A percentile compares a stretch with the other conserved stretches of the same genome.
phyloP scores from a whole-genome alignment of 2,797 vertebrate genomes.

The Erithacus rubecula region DNA sequence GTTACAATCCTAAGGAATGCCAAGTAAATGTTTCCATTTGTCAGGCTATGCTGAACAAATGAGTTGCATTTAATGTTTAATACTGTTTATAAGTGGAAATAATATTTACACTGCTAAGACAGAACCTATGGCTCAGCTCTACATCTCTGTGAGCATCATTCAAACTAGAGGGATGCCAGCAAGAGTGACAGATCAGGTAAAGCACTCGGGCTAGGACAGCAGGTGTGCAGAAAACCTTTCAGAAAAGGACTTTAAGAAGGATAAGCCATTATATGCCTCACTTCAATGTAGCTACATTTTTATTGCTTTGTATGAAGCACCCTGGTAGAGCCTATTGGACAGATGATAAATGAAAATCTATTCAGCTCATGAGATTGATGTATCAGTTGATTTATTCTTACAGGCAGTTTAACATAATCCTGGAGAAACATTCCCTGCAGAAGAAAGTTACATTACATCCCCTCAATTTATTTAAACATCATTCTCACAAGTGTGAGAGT shows the following conservation, averaged over 20 bases:
- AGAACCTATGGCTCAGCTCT: background rate
- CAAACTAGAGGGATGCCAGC: background rate
- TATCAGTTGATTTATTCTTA: background rate
- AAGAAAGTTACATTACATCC: background rate
- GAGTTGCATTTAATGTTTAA: background rate
- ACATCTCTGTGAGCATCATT: background rate
- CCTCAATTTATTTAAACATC: background rate
- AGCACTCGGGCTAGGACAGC: fast-evolving
- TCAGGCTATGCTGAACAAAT: background rate
- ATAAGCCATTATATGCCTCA: no score
- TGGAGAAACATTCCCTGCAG: background rate
- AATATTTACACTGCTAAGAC: background rate
- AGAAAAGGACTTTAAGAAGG: fast-evolving
- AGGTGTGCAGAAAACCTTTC: background rate
- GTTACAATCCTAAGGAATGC: background rate
- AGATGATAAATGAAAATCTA: background rate
- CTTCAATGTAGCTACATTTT: background rate
- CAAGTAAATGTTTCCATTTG: background rate
- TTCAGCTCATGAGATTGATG: background rate
- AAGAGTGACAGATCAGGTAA: background rate
- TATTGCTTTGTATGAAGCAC: background rate
- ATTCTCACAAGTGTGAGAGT: background rate
- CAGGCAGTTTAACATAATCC: background rate
- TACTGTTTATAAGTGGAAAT: background rate
- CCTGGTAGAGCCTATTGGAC: background rate